Conservation (phyloP, 2,888 invertebrate genomes). For the Polietes domitor region DNA sequence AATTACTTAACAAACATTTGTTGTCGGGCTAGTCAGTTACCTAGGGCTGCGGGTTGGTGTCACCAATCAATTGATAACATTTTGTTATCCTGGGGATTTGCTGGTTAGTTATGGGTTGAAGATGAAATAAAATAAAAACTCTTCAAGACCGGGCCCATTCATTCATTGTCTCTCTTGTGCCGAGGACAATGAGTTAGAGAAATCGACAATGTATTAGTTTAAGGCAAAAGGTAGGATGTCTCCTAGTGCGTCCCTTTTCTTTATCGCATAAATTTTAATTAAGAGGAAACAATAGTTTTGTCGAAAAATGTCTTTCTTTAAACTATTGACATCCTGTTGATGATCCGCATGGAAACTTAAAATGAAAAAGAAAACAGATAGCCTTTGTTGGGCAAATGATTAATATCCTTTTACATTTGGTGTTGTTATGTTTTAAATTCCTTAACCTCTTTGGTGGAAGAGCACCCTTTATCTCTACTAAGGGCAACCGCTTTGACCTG, state of each 20-base stretch:
- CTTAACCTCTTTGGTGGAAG: slow-evolving; percentile 40
- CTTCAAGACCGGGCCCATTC: background rate
- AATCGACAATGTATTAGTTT: background rate
- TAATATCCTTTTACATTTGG: background rate
- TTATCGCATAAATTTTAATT: slow-evolving; percentile 29
- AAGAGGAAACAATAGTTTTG: slow-evolving; percentile 53
- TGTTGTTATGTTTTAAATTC: slow-evolving; percentile 55
- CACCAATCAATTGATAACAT: slow-evolving; percentile 34
- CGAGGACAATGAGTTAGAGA: background rate
- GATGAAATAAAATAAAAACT: background rate
- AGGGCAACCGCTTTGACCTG: background rate
- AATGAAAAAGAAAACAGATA: slow-evolving; percentile 33
- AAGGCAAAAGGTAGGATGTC: background rate
- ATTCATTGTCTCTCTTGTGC: background rate
- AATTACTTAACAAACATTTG: slow-evolving; percentile 45
- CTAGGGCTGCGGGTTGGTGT: background rate
- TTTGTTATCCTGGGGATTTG: slow-evolving; percentile 35
- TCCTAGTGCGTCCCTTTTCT: background rate
- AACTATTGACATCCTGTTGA: slow-evolving; percentile 61
- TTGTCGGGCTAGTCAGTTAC: background rate
- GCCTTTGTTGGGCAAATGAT: background rate
- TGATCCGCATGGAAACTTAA: background rate
- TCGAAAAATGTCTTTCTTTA: slow-evolving; percentile 55
- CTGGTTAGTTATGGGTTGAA: background rate
- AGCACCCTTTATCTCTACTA: background rate